Conservation (phyloP, 2,797 vertebrate genomes). For the Aplochiton taeniatus region DNA sequence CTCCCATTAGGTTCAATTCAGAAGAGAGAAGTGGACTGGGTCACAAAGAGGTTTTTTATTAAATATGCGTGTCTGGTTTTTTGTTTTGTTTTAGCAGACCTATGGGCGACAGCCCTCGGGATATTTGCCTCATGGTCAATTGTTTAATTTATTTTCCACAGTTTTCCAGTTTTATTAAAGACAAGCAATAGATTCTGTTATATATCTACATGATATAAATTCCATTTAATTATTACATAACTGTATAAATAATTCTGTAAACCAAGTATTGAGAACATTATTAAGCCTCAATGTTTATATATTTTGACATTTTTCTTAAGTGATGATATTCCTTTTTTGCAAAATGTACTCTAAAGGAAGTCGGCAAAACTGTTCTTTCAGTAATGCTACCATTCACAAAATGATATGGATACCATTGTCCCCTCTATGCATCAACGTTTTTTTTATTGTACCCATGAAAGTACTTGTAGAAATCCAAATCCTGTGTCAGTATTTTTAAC, state of each 20-base stretch:
- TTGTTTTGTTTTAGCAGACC: too few species aligned
- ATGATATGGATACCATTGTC: too few species aligned
- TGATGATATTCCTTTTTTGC: not conserved
- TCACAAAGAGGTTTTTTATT: too few species aligned
- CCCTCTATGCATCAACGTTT: too few species aligned
- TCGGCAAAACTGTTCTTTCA: not conserved
- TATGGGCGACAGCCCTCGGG: too few species aligned
- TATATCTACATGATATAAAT: slow-evolving; percentile 1
- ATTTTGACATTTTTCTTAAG: not conserved
- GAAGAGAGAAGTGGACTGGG: too few species aligned
- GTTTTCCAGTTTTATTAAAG: slow-evolving; percentile 4
- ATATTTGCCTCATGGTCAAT: not conserved
- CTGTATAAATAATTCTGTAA: slow-evolving; percentile 2
- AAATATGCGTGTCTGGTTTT: too few species aligned
- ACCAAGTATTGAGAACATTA: not conserved
- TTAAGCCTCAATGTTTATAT: not conserved
- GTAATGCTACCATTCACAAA: not conserved
- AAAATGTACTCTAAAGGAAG: not conserved
- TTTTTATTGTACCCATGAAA: too few species aligned
- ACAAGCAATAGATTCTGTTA: slow-evolving; percentile 5
- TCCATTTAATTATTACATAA: slow-evolving; percentile 1
- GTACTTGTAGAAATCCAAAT: not conserved
- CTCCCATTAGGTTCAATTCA: too few species aligned
- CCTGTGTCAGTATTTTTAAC: slow-evolving; percentile 32
- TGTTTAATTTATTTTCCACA: slow-evolving; percentile 14